A percentile compares a stretch with the other conserved stretches of the same genome.
These are phyloP conservation scores for Diadegma fenestrale DNA, from an alignment of 2,888 invertebrate species.

Conservation along the genomic window DNA sequence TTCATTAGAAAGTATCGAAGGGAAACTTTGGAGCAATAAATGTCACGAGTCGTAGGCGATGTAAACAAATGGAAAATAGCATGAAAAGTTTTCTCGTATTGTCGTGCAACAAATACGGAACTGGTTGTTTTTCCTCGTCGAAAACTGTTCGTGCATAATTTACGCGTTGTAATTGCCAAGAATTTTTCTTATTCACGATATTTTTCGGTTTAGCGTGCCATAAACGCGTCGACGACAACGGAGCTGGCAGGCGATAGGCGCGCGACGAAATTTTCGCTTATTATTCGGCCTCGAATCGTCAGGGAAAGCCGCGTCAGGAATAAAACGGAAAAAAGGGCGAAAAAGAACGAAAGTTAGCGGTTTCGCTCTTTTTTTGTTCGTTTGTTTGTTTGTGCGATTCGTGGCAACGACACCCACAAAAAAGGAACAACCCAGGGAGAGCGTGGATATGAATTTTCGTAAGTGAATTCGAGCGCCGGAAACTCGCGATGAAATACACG, in stretches of 20 bases:
- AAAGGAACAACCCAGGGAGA: neutral
- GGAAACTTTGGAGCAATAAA: neutral
- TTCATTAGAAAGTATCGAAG: neutral
- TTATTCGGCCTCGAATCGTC: slow-evolving; percentile 15
- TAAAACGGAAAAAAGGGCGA: neutral
- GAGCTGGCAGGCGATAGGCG: slow-evolving; percentile 6
- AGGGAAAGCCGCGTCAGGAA: slow-evolving; percentile 1
- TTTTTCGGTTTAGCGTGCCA: slow-evolving; percentile 3
- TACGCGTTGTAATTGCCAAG: neutral
- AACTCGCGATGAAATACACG: slow-evolving; percentile 60
- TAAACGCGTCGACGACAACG: neutral
- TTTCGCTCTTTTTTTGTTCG: slow-evolving; percentile 1
- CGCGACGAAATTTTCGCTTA: neutral
- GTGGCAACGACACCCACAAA: slow-evolving; percentile 16
- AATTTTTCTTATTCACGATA: neutral
- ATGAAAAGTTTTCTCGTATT: slow-evolving; percentile 1
- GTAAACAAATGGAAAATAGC: slow-evolving; percentile 3
- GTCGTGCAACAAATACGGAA: neutral
- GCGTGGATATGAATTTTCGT: slow-evolving; percentile 49
- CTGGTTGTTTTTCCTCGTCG: neutral
- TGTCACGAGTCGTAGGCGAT: neutral
- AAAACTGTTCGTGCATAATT: neutral
- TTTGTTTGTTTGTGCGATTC: slow-evolving; percentile 25
- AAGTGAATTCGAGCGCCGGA: slow-evolving; percentile 59
- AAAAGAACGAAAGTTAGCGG: neutral